phyloP scores from a whole-genome alignment of 2,797 vertebrate genomes.

The Syngnathus rostellatus region DNA sequence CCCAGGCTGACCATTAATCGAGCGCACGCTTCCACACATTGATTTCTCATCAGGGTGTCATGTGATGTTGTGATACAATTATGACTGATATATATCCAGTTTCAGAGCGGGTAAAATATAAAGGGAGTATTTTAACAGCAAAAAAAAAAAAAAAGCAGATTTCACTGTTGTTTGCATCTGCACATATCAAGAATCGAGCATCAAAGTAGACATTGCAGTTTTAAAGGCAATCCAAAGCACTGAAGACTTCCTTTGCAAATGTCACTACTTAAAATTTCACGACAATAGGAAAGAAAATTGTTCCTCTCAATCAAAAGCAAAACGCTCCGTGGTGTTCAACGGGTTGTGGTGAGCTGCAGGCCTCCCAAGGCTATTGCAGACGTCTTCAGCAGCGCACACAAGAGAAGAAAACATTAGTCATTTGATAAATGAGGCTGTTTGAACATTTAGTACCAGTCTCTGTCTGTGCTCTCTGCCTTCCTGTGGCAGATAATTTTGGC shows the following conservation, averaged over 20 bases:
- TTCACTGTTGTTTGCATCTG: conserved; percentile 22
- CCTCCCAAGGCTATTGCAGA: conserved; percentile 29
- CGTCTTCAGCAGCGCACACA: conserved; percentile 28
- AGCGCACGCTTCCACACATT: not conserved
- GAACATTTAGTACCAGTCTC: conserved; percentile 60
- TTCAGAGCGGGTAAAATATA: not conserved
- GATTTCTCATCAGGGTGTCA: not conserved
- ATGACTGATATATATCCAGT: not conserved
- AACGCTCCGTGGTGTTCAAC: conserved; percentile 26
- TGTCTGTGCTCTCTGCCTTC: conserved; percentile 47
- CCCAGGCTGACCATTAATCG: not conserved
- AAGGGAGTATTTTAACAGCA: not conserved
- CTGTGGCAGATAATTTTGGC: conserved; percentile 65
- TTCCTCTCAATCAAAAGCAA: conserved; percentile 4
- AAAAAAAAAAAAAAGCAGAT: not conserved
- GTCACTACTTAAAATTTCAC: conserved; percentile 16
- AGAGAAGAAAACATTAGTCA: conserved; percentile 50
- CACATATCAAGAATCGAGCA: not conserved
- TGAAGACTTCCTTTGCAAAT: conserved; percentile 15
- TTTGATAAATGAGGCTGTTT: conserved; percentile 63
- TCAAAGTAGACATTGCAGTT: not conserved
- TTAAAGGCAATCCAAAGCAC: conserved; percentile 21
- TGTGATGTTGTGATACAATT: not conserved
- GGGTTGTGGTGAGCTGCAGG: conserved; percentile 37
- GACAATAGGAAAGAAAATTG: conserved; percentile 1